phyloP scores from a whole-genome alignment of 2,797 vertebrate genomes.

The Atherinosoma microstoma region DNA sequence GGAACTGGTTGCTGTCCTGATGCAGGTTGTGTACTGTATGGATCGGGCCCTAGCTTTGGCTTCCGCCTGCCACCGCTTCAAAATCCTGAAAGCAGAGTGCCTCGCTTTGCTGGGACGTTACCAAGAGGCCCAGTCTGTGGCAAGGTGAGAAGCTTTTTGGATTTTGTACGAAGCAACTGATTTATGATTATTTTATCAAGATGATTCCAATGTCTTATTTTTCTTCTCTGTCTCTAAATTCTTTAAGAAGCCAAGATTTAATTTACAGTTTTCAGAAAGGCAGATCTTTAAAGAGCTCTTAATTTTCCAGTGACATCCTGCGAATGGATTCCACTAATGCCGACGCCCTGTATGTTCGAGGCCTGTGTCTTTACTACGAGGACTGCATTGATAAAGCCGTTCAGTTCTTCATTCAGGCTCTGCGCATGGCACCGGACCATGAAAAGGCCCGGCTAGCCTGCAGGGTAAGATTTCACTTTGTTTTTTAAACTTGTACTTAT shows the following conservation, averaged over 20 bases:
- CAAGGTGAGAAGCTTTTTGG: slow-evolving; percentile 83
- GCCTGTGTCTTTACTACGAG: slow-evolving; percentile 96
- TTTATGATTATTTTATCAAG: background rate
- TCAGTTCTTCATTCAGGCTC: slow-evolving; percentile 95
- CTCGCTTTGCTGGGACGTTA: slow-evolving; percentile 93
- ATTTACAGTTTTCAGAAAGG: background rate
- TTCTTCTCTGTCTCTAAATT: background rate
- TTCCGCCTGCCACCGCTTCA: slow-evolving; percentile 94
- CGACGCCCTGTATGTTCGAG: slow-evolving; percentile 92
- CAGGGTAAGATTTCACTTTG: slow-evolving; percentile 82
- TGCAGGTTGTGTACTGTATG: slow-evolving; percentile 96
- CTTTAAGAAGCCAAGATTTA: background rate
- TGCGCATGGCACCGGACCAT: slow-evolving; percentile 95
- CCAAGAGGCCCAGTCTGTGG: slow-evolving; percentile 95
- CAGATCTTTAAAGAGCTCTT: background rate
- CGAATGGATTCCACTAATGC: slow-evolving; percentile 94
- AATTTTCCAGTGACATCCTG: slow-evolving; percentile 88
- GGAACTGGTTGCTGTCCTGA: slow-evolving; percentile 4
- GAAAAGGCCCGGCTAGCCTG: slow-evolving; percentile 94
- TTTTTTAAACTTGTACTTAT: background rate
- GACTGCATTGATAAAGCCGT: slow-evolving; percentile 97
- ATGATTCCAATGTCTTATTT: background rate
- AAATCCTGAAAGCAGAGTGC: slow-evolving; percentile 96
- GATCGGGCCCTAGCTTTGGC: slow-evolving; percentile 92
- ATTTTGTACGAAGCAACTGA: slow-evolving; percentile 5